phyloP scores from a whole-genome alignment of 2,888 invertebrate species.

The Carabus problematicus region DNA sequence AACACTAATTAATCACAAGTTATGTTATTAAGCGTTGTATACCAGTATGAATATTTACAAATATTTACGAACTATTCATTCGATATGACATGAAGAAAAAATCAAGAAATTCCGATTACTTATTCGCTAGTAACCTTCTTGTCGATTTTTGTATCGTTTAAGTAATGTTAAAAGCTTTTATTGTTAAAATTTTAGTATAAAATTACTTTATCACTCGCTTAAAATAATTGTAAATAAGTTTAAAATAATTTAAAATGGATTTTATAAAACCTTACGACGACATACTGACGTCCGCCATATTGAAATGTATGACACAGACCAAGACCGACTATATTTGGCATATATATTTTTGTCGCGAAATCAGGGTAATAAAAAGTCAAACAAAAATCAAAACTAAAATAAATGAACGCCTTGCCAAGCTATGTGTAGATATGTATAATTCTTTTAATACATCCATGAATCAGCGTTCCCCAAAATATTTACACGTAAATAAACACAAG shows the following conservation, averaged over 20 bases:
- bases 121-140: conserved; percentile 16
- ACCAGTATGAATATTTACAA: conserved; percentile 15
- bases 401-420: conserved; percentile 9
- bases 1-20: conserved; percentile 33
- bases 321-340: conserved; percentile 19
- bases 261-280: conserved; percentile 53
- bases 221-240: conserved; percentile 38
- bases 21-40: conserved; percentile 30
- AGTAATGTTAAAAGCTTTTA: conserved; percentile 21
- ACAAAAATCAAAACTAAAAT: conserved; percentile 13
- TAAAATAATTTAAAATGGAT: conserved; percentile 47
- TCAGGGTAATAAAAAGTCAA: conserved; percentile 11
- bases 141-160: conserved; percentile 8
- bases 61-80: conserved; percentile 15
- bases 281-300: conserved; percentile 59
- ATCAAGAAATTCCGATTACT: conserved; percentile 6
- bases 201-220: conserved; percentile 29
- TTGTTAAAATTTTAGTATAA: conserved; percentile 24
- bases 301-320: conserved; percentile 51
- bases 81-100: conserved; percentile 25
- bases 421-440: not conserved
- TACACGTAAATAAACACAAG: no score
- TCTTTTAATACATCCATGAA: no score
- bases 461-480: no score
- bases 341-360: conserved; percentile 8